phyloP scores from a whole-genome alignment of 2,113 vertebrate genomes.

The Eclectus roratus region DNA sequence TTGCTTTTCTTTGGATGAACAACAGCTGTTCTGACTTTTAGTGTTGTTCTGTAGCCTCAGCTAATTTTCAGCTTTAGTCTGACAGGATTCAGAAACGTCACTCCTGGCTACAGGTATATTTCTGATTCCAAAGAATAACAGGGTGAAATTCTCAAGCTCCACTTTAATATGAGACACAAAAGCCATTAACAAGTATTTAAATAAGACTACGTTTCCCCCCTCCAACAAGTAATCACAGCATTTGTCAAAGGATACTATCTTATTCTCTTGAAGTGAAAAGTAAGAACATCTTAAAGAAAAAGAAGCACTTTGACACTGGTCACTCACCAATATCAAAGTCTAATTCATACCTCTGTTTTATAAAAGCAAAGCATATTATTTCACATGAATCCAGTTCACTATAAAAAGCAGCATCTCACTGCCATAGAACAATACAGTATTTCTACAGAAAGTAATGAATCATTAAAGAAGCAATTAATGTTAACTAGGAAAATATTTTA shows the following conservation, averaged over 20 bases:
- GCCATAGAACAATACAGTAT: neutral
- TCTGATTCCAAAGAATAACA: neutral
- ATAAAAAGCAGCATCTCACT: neutral
- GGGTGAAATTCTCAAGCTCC: neutral
- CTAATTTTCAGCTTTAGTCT: neutral
- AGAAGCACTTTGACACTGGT: neutral
- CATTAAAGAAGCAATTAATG: neutral
- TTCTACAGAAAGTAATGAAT: neutral
- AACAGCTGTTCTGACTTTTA: neutral
- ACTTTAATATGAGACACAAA: neutral
- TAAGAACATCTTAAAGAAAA: neutral
- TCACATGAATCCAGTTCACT: neutral
- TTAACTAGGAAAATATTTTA: neutral
- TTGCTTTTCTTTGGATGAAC: neutral
- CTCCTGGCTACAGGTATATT: neutral
- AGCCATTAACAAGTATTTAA: neutral
- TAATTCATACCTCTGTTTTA: neutral
- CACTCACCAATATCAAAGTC: neutral
- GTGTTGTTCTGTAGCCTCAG: neutral
- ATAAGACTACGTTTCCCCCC: rapidly evolving
- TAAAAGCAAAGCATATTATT: neutral
- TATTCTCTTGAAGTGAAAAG: neutral
- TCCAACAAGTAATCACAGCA: neutral
- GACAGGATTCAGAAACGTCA: neutral
- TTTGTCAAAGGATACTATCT: neutral